Percentiles rank a stretch among this genome's conserved stretches.
Evolutionary conservation across 2,888 invertebrate species (phyloP).

Genomic region (Harpagoxenus sublaevis): DNA sequence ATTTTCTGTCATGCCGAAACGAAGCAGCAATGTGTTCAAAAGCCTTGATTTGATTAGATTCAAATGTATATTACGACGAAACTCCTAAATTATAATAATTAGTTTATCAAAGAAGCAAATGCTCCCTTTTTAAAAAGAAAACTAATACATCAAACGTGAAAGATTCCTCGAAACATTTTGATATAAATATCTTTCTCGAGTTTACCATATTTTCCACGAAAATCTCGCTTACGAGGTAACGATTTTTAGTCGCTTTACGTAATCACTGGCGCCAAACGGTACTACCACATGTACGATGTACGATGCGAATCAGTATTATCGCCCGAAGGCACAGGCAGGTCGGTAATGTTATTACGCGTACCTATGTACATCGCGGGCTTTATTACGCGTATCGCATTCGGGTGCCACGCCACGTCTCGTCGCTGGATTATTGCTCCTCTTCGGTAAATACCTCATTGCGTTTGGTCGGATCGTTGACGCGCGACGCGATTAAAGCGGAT

Average conservation of each 20-base stretch:
- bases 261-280: not conserved
- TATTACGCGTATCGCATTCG: constrained; percentile 26
- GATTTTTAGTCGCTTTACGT: not conserved
- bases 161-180: not conserved
- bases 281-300: not conserved
- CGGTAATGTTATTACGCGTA: constrained; percentile 42
- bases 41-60: not conserved
- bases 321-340: constrained; percentile 7
- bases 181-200: not conserved
- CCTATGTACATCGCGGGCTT: not conserved
- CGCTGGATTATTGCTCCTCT: constrained; percentile 34
- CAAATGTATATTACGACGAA: not conserved
- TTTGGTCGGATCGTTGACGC: constrained; percentile 39
- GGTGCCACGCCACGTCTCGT: not conserved
- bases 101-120: not conserved
- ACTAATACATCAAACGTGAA: not conserved
- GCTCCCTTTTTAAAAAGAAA: not conserved
- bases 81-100: not conserved
- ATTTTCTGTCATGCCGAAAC: not conserved
- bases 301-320: constrained; percentile 19
- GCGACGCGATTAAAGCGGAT: constrained; percentile 45
- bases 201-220: not conserved
- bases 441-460: constrained; percentile 39
- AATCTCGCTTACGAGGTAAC: not conserved
- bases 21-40: not conserved